Evolutionary conservation across 2,888 invertebrate genomes (phyloP).

Genomic region (Choreutis nemorana): DNA sequence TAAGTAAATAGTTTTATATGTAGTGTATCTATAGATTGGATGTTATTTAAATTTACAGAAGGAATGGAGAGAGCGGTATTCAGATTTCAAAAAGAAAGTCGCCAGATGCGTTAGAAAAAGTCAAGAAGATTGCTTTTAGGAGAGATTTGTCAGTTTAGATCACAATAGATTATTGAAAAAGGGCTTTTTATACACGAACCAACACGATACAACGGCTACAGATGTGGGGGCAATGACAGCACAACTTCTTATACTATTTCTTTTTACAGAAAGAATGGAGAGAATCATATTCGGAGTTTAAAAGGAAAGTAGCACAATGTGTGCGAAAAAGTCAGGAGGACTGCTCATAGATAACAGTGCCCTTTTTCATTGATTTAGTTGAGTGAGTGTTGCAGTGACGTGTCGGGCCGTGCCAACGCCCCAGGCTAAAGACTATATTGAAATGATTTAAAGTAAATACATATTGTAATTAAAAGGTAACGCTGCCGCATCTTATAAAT

Average conservation of each 20-base stretch:
- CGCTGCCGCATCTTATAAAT: slow-evolving; percentile 64
- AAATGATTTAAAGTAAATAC: slow-evolving; percentile 63
- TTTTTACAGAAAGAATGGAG: slow-evolving; percentile 96
- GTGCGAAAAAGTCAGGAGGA: slow-evolving; percentile 99
- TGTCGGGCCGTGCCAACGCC: slow-evolving; percentile 31
- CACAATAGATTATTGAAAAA: slow-evolving; percentile 44
- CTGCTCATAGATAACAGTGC: slow-evolving; percentile 82
- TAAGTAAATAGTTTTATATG: too few relatives aligned
- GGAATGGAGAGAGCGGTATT: slow-evolving; percentile 97
- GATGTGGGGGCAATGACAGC: too few relatives aligned
- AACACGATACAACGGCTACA: slow-evolving; percentile 23
- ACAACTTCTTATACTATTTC: slow-evolving; percentile 51
- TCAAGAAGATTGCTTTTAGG: slow-evolving; percentile 97
- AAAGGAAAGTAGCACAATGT: slow-evolving; percentile 96
- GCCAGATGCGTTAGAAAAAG: slow-evolving; percentile 98
- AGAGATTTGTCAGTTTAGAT: slow-evolving; percentile 39
- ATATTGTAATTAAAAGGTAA: slow-evolving; percentile 62
- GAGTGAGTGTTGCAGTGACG: slow-evolving; percentile 55
- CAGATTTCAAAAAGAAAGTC: slow-evolving; percentile 97
- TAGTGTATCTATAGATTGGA: too few relatives aligned
- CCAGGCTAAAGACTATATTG: slow-evolving; percentile 61
- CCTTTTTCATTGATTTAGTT: slow-evolving; percentile 56
- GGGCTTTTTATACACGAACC: slow-evolving; percentile 40
- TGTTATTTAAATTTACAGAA: slow-evolving; percentile 75
- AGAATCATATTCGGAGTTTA: slow-evolving; percentile 96